Evolutionary conservation across 2,888 invertebrate species (phyloP).

Genomic region (Nomada hirtipes): DNA sequence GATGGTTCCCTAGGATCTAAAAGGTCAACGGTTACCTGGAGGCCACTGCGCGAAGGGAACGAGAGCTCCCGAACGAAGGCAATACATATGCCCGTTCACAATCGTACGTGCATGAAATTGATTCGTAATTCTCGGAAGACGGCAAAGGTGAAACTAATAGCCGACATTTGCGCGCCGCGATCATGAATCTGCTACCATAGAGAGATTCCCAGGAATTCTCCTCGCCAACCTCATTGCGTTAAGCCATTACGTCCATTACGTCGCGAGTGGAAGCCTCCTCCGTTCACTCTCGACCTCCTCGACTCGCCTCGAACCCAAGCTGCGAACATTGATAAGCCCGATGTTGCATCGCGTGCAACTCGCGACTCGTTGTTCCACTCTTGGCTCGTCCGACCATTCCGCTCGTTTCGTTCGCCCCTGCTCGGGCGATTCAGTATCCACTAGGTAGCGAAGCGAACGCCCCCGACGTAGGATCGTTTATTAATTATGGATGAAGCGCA

Average conservation of each 20-base stretch:
- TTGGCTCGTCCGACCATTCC: background rate
- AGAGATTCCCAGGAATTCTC: slow-evolving; percentile 44
- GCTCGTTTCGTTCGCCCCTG: background rate
- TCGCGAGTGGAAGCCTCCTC: slow-evolving; percentile 39
- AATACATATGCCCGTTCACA: slow-evolving; percentile 16
- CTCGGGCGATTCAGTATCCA: slow-evolving; percentile 20
- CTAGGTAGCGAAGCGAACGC: slow-evolving; percentile 49
- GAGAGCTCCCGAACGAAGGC: slow-evolving; percentile 33
- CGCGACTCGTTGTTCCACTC: slow-evolving; percentile 39
- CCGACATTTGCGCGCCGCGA: slow-evolving; percentile 13
- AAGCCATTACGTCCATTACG: slow-evolving; percentile 68
- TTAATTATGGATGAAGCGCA: slow-evolving; percentile 68
- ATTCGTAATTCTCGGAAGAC: slow-evolving; percentile 51
- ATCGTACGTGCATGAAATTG: slow-evolving; percentile 46
- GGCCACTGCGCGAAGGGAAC: background rate
- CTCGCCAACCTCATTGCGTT: slow-evolving; percentile 52
- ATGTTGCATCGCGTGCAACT: slow-evolving; percentile 68
- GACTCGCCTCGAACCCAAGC: slow-evolving; percentile 31
- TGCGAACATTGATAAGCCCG: slow-evolving; percentile 38
- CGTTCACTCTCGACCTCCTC: slow-evolving; percentile 20
- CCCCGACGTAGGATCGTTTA: slow-evolving; percentile 50
- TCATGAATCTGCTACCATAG: slow-evolving; percentile 41
- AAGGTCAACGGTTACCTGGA: slow-evolving; percentile 1
- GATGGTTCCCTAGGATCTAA: background rate
- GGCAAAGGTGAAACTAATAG: slow-evolving; percentile 54